Evolutionary conservation across 1,140 invertebrate species (phyloP).

Genomic region (Bacillus rossius): DNA sequence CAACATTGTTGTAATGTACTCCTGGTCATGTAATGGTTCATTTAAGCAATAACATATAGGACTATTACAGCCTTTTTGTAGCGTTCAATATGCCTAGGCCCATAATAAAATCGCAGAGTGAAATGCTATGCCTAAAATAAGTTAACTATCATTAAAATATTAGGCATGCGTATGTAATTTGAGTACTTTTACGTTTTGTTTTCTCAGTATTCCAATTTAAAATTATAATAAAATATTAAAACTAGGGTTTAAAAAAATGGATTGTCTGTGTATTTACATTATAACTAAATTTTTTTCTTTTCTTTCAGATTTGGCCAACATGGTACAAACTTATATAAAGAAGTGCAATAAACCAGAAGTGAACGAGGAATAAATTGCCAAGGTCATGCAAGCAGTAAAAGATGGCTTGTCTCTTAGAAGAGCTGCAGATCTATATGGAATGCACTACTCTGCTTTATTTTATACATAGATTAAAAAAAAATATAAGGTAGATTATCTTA

Average conservation of each 20-base stretch:
- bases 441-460: neutral
- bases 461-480: conserved; percentile 1
- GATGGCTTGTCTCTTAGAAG: neutral
- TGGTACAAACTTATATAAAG: conserved; percentile 8
- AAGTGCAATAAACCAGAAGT: conserved; percentile 4
- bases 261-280: too few relatives aligned
- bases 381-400: neutral
- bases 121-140: too few relatives aligned
- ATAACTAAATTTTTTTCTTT: too few relatives aligned
- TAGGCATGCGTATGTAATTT: neutral
- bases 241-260: too few relatives aligned
- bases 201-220: too few relatives aligned
- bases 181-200: neutral
- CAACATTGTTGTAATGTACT: neutral
- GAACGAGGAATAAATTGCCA: conserved; percentile 2
- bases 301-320: neutral
- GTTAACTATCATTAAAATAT: neutral
- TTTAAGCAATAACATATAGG: too few relatives aligned
- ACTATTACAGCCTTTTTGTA: too few relatives aligned
- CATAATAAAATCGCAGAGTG: neutral
- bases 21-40: neutral
- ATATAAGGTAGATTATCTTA: neutral
- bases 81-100: too few relatives aligned
- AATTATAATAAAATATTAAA: too few relatives aligned
- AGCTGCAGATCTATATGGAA: conserved; percentile 4